Evolutionary conservation across 1,140 invertebrate species (phyloP), one percentile per base, ranked within the genome.

Genomic region (Hypsibius dujardini): DNA sequence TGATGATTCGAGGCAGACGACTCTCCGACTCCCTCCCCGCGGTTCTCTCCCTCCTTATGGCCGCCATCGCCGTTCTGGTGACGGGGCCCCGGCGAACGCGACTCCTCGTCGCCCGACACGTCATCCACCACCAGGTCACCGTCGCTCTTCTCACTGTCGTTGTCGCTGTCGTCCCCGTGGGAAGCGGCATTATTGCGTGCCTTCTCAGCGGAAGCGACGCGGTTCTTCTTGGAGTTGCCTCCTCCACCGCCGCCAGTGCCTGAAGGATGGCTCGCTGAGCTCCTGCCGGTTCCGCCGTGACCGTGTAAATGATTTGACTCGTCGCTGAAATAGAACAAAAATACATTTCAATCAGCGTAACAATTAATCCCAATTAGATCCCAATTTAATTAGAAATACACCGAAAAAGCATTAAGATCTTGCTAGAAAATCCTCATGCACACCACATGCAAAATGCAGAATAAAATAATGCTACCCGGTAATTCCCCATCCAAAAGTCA

Each of bases 81-180:
- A 59, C 45, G 73, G 46, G 47, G 59, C n/a, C 14, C 73, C 15
- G 59, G 73, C 47, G 70, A 71, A 46, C 73, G 59, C n/a, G 72
- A 73, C 15, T 60, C 74, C 56, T 76, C 74, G 70, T 75, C 75
- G 47, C 76, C 74, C 46, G 71, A 72, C 2, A 77, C 76, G n/a
- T n/a, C n/a, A 69, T 77, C 76, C 47, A 77, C 78, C 71, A 78
- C 76, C 72, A 77, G 71, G 14, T 77, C 76, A 47, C 74, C 77
- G 56, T 70, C 70, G 7, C 7, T 28, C 46, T 46, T 46, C 12
- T 70, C 42, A 67, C 62, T 67, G 7, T 67, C 62, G 46, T 74
- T 70, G 45, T 77, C 76, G 7, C 69, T 72, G 14, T 79, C 77
- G 7, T 67, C 62, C 3, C 7, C 62, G 42, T 78, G 74, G 12